Conservation (phyloP, 2,113 vertebrate genomes). For the Crotalus tigris region DNA sequence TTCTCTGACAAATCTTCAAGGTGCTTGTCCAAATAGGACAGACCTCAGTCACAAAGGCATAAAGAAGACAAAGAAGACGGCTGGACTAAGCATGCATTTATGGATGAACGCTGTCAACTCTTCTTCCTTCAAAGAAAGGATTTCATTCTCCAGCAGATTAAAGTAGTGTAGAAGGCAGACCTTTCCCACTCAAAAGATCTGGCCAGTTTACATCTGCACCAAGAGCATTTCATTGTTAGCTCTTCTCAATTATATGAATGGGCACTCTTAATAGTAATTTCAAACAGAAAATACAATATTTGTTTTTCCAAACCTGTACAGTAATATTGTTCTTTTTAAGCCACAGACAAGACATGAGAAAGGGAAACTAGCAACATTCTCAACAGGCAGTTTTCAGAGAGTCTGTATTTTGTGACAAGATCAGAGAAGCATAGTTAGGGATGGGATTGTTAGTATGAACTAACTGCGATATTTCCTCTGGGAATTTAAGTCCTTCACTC, state of each 20-base stretch:
- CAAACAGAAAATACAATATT: background rate
- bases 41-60: conserved; percentile 6
- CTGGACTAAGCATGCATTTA: background rate
- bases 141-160: background rate
- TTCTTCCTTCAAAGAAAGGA: background rate
- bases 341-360: background rate
- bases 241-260: background rate
- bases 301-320: background rate
- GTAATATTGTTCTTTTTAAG: background rate
- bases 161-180: background rate
- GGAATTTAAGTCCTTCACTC: background rate
- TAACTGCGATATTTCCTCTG: background rate
- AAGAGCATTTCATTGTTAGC: background rate
- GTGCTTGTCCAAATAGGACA: conserved; percentile 30
- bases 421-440: background rate
- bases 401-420: background rate
- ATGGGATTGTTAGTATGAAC: background rate
- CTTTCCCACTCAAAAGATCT: background rate
- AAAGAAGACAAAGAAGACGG: background rate
- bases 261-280: background rate
- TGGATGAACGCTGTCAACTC: background rate
- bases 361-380: background rate
- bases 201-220: background rate
- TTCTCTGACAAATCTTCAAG: conserved; percentile 59
- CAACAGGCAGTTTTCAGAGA: background rate